Percentiles rank a stretch among this genome's conserved stretches.
Evolutionary conservation across 2,888 invertebrate genomes (phyloP).

Genomic region (Mayetiola destructor): DNA sequence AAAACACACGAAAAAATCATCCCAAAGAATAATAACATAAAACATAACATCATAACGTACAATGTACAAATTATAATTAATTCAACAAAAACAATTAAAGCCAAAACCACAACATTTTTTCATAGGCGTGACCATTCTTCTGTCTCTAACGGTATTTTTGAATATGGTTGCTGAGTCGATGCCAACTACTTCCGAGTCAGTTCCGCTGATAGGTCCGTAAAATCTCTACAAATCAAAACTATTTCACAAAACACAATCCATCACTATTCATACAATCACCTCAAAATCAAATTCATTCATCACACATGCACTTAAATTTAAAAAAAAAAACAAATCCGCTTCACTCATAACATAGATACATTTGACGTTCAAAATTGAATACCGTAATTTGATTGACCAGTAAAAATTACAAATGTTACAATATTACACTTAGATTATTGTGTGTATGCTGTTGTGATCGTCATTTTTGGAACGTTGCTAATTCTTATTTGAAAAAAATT

Average conservation of each 20-base stretch:
- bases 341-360: too few species aligned
- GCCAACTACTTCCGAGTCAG: conserved; percentile 99
- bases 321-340: not conserved
- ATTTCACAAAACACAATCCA: not conserved
- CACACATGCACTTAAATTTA: too few species aligned
- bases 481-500: too few species aligned
- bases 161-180: conserved; percentile 88
- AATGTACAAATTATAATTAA: not conserved
- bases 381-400: too few species aligned
- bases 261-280: not conserved
- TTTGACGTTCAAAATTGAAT: too few species aligned
- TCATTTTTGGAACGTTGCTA: conserved; percentile 6
- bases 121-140: conserved; percentile 97
- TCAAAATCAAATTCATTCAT: not conserved
- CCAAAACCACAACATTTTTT: conserved; percentile 26
- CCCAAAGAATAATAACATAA: not conserved
- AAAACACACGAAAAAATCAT: not conserved
- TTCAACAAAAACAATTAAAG: not conserved
- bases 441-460: conserved; percentile 10
- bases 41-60: not conserved
- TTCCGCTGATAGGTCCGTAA: conserved; percentile 93
- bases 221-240: not conserved
- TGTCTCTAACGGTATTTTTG: conserved; percentile 99
- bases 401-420: not conserved
- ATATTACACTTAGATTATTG: not conserved